Evolutionary conservation across 2,888 invertebrate species (phyloP), one percentile per base, ranked within the genome.

Genomic region (Pandemis cinnamomeana): DNA sequence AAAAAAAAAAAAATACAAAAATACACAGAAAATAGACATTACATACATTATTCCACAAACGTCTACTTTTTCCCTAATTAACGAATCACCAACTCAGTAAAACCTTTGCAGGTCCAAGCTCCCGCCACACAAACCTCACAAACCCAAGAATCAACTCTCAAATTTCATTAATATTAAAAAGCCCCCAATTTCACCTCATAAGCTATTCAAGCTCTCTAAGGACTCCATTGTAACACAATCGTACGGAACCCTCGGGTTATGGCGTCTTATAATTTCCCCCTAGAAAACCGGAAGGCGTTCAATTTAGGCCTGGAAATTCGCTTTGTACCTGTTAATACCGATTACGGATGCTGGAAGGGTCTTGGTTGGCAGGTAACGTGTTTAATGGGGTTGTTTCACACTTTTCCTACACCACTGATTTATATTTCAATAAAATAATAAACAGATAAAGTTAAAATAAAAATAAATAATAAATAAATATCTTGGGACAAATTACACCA

Each of bases 141-240:
- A 55, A 67, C n/a, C 20, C 42, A 10, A 67, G 10, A 36, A n/a
- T 51, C 44, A 61, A 53, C 61, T 55, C 67, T 46, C 36, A 44
- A 62, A 68, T 68, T 68, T 68, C 46, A 72, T 68, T 62, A 72
- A 72, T 68, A 67, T 53, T 55, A 62, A 72, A 67, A 68, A 67
- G 5, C 13, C 11, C 46, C 61, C 44, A 55, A 68, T 67, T 68
- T 68, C 36, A 53, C 44, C 41, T 67, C 53, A 72, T 72, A 63
- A 72, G 62, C 44, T 51, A 71, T 71, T 71, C 67, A 67, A 20
- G 42, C 27, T 72, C 67, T 44, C 67, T 46, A 48, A 36, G 62
- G 27, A 41, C 63, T 63, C 58, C 46, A 51, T 67, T 51, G 61
- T 72, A 67, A 63, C 46, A 67, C 72, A 72, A 68, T 68, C 64